A percentile compares a stretch with the other conserved stretches of the same genome.
phyloP scores from a whole-genome alignment of 2,888 invertebrate species.

The Cheiracanthium punctorium region DNA sequence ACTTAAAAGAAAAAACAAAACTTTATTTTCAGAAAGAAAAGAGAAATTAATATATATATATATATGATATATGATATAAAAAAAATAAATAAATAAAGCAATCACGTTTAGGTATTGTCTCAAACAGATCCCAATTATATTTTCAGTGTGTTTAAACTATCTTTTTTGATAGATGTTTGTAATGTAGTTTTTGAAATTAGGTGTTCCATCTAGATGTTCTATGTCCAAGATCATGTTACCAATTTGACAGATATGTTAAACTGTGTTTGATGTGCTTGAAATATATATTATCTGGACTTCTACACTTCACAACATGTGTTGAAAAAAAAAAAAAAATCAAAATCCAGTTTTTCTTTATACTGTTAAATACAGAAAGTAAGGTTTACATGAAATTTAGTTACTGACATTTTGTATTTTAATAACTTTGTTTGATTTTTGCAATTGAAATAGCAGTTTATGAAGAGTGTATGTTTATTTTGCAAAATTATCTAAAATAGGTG shows the following conservation, averaged over 20 bases:
- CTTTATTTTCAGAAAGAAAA: no score
- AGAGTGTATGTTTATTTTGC: no score
- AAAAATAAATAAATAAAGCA: background rate
- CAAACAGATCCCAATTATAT: background rate
- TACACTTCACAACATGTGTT: background rate
- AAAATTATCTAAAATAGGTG: no score
- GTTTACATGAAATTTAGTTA: background rate
- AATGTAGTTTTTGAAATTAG: constrained; percentile 12
- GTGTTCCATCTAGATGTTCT: background rate
- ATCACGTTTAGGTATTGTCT: background rate
- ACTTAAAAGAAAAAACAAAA: no score
- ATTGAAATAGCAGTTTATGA: no score
- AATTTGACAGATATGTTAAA: background rate
- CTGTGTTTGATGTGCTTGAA: background rate
- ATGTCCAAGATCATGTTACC: constrained; percentile 2
- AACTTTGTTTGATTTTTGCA: no score
- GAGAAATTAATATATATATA: no score
- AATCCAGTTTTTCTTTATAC: no score
- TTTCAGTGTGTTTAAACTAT: background rate
- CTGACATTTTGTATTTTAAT: no score
- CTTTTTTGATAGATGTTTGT: constrained; percentile 17
- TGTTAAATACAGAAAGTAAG: background rate
- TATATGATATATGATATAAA: background rate
- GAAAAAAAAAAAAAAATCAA: background rate
- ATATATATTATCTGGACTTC: background rate